These are phyloP conservation scores for Rhyacophila brunnea DNA, from an alignment of 1,140 invertebrate species.

Conservation along the genomic window DNA sequence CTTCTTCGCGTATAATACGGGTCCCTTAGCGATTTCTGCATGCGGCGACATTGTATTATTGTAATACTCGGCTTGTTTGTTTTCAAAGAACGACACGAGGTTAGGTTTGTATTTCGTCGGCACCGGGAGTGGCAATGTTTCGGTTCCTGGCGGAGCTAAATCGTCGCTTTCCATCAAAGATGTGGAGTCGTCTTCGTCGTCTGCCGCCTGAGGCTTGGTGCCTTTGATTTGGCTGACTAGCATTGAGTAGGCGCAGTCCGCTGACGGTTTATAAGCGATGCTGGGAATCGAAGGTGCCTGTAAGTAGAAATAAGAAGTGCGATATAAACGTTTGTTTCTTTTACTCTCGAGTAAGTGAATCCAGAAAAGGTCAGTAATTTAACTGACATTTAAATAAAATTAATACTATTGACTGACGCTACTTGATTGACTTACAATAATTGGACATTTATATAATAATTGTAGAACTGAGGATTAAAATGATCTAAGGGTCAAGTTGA, in stretches of 20 bases:
- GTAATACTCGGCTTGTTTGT: too few relatives aligned
- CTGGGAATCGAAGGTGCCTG: constrained; percentile 66
- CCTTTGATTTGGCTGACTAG: constrained; percentile 80
- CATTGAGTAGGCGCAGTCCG: constrained; percentile 82
- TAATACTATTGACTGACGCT: too few relatives aligned
- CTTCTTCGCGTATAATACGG: constrained; percentile 41
- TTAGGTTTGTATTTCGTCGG: background rate
- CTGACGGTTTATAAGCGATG: constrained; percentile 75
- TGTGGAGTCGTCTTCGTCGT: constrained; percentile 33
- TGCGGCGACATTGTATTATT: constrained; percentile 6
- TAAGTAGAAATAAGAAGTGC: constrained; percentile 25
- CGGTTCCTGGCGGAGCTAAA: constrained; percentile 46
- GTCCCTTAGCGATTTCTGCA: constrained; percentile 39
- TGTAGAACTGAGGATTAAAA: too few relatives aligned
- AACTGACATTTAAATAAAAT: too few relatives aligned
- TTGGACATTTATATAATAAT: too few relatives aligned
- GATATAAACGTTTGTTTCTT: too few relatives aligned
- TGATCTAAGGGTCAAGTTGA: too few relatives aligned
- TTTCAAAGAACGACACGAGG: too few relatives aligned
- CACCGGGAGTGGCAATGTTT: constrained; percentile 34
- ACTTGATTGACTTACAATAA: too few relatives aligned
- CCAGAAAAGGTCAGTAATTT: too few relatives aligned
- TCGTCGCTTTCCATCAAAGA: constrained; percentile 39
- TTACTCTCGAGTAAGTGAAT: too few relatives aligned
- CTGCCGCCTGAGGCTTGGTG: constrained; percentile 18